A percentile compares a stretch with the other conserved stretches of the same genome.
phyloP scores from a whole-genome alignment of 1,140 invertebrate species.

The Bombus pyrosoma region DNA sequence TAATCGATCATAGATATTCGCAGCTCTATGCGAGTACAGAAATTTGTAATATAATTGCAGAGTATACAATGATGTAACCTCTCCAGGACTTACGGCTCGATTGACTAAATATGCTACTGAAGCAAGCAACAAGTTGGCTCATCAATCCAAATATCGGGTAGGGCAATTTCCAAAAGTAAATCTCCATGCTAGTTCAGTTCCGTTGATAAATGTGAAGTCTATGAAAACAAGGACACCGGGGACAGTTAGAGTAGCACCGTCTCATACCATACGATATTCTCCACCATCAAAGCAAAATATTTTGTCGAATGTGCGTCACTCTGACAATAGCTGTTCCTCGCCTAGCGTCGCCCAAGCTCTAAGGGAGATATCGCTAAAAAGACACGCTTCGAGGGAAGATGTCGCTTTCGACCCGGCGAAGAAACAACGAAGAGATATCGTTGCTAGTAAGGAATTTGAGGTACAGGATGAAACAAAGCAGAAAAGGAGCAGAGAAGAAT shows the following conservation, averaged over 20 bases:
- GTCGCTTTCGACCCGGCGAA: constrained; percentile 73
- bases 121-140: constrained; percentile 74
- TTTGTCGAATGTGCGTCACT: constrained; percentile 56
- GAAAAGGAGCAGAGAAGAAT: constrained; percentile 78
- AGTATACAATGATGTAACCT: constrained; percentile 76
- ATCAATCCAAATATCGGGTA: constrained; percentile 77
- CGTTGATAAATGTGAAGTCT: constrained; percentile 74
- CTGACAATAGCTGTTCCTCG: constrained; percentile 34
- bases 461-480: constrained; percentile 78
- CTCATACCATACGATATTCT: constrained; percentile 70
- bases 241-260: constrained; percentile 78
- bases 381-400: constrained; percentile 79
- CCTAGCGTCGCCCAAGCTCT: constrained; percentile 63
- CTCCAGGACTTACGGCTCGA: constrained; percentile 77
- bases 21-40: background rate
- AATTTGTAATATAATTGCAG: constrained; percentile 56
- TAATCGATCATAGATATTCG: no score
- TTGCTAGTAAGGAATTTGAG: constrained; percentile 71
- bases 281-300: constrained; percentile 70
- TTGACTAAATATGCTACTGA: constrained; percentile 80
- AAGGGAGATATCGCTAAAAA: constrained; percentile 77
- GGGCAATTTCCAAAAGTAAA: constrained; percentile 81
- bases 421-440: constrained; percentile 76
- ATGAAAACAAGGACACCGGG: constrained; percentile 73
- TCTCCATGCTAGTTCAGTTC: constrained; percentile 75